Evolutionary conservation across 2,797 vertebrate species (phyloP).

Genomic region (Sebastes glaucus): DNA sequence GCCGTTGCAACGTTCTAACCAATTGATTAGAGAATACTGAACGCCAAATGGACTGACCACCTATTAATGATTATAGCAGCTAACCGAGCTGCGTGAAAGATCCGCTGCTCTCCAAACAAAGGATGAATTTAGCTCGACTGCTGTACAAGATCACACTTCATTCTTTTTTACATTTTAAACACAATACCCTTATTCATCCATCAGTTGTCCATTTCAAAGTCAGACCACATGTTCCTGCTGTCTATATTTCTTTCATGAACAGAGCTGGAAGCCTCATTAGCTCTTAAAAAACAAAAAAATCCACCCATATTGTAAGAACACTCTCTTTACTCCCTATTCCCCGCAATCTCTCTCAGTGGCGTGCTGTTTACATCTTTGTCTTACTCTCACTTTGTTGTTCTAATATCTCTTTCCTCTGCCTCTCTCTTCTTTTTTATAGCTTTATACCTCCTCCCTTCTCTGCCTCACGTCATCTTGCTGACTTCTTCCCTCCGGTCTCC

Average conservation of each 20-base stretch:
- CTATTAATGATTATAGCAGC: slow-evolving; percentile 70
- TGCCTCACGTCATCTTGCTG: slow-evolving; percentile 35
- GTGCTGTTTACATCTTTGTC: slow-evolving; percentile 29
- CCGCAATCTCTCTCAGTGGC: slow-evolving; percentile 3
- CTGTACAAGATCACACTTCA: neutral
- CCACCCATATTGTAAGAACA: slow-evolving; percentile 15
- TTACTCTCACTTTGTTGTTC: slow-evolving; percentile 26
- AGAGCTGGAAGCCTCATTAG: neutral
- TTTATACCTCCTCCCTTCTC: slow-evolving; percentile 4
- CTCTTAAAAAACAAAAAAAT: slow-evolving; percentile 22
- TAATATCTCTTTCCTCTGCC: neutral
- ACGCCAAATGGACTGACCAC: slow-evolving; percentile 64
- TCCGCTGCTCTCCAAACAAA: slow-evolving; percentile 37
- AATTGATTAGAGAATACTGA: slow-evolving; percentile 74
- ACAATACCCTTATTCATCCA: neutral
- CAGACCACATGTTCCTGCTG: slow-evolving; percentile 6
- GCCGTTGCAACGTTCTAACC: slow-evolving; percentile 56
- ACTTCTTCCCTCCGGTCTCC: slow-evolving; percentile 47
- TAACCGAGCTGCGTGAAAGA: slow-evolving; percentile 31
- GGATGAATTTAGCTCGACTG: slow-evolving; percentile 22
- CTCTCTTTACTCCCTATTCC: neutral
- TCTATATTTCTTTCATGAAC: neutral
- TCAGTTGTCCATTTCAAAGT: slow-evolving; percentile 15
- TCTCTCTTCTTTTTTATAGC: slow-evolving; percentile 3
- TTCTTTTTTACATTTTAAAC: neutral